Base-by-base conservation (phyloP, 2,888 invertebrate genomes). In the Drosophila trichaetosa region DNA sequence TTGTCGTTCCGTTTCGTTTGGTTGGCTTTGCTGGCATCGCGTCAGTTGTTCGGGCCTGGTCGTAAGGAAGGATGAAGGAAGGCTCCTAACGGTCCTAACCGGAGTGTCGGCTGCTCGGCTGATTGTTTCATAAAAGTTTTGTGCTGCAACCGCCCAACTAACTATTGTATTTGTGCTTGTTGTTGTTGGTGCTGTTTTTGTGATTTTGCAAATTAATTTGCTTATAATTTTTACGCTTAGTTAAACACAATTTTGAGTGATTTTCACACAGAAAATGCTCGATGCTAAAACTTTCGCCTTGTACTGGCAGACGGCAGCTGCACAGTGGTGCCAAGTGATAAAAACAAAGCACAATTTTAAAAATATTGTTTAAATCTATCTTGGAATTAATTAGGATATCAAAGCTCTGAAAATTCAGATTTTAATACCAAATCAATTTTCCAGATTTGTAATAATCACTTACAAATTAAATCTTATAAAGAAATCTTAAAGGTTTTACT, bases 141-240 rank as follows among this genome's bases (percentile, higher is more conserved):
- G 54, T 75, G 77, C 80, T 75, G 75, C 79, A 90, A 73, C 73
- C 73, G 79, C 77, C 79, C 75, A 72, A 68, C 79, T 67, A 76
- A 82, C 77, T 76, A 85, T 85, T 78, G 78, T 87, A 76, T 83
- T 69, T 80, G 73, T 69, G 65, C 62, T 69, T 73, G 53, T 40
- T 53, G 79, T 64, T 74, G 74, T 67, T 71, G 68, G 64, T 75
- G 56, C 27, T 48, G 78, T 61, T 79, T 63, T 79, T 91, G 91
- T 89, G 87, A 87, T 89, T 90, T 90, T 82, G 85, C 91, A 92
- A 92, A 92, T 92, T 92, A 92, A 92, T 92, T 92, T 92, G 93
- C 92, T 92, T 92, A 92, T 92, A 92, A 92, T 92, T 92, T 92
- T 92, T 92, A 92, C 91, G 92, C 92, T 92, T 92, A 92, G 92